Conservation (phyloP, 2,113 vertebrate species). For the Andinoacara biseriatus region DNA sequence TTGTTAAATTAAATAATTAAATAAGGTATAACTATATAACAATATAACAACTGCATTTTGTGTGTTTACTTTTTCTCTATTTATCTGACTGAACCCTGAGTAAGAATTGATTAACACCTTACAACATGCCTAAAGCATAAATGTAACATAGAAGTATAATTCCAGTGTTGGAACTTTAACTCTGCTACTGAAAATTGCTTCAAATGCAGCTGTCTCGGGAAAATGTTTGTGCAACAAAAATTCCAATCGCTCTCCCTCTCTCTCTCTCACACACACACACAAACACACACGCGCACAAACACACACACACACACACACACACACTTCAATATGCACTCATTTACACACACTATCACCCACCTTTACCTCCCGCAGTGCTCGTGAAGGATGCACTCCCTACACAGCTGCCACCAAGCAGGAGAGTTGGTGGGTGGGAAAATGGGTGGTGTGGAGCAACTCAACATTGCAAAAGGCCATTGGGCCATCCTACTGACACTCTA, state of each 20-base stretch:
- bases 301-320: slow-evolving; percentile 4
- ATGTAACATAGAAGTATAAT: neutral
- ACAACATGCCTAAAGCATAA: neutral
- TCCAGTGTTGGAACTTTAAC: neutral
- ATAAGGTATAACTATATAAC: neutral
- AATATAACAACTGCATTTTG: neutral
- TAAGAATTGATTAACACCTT: neutral
- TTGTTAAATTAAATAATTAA: neutral
- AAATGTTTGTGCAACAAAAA: slow-evolving; percentile 46
- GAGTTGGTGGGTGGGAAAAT: slow-evolving; percentile 35
- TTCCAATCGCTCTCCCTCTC: slow-evolving; percentile 9
- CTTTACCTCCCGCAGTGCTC: slow-evolving; percentile 40
- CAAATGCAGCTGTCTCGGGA: slow-evolving; percentile 3
- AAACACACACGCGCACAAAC: no score
- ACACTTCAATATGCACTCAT: slow-evolving; percentile 13
- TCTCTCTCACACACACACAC: neutral
- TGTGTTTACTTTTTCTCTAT: neutral
- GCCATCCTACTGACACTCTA: slow-evolving; percentile 34
- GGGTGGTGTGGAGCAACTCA: slow-evolving; percentile 54
- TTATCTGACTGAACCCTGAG: neutral
- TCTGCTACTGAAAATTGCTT: neutral
- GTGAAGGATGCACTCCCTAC: slow-evolving; percentile 55
- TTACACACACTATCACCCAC: slow-evolving; percentile 38
- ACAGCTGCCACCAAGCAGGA: slow-evolving; percentile 59
- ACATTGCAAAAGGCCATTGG: slow-evolving; percentile 29